Evolutionary conservation across 2,888 invertebrate species (phyloP).

Genomic region (Ommatoiulus sabulosus): DNA sequence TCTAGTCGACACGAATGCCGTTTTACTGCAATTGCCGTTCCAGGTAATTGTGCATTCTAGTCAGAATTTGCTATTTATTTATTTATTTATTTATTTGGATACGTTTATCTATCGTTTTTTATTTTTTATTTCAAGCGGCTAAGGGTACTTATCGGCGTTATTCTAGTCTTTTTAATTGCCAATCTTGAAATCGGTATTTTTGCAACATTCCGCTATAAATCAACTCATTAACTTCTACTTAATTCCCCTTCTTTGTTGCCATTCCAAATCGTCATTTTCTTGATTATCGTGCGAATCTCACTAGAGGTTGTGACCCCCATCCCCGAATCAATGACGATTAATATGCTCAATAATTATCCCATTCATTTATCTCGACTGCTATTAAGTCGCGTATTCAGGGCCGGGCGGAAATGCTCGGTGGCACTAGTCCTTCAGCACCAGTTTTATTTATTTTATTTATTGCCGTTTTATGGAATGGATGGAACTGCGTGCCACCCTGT

Average conservation of each 20-base stretch:
- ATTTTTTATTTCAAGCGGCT: background rate
- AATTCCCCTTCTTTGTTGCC: background rate
- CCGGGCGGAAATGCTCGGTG: background rate
- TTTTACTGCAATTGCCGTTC: background rate
- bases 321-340: background rate
- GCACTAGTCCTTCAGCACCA: background rate
- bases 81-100: constrained; percentile 3
- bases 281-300: background rate
- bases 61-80: constrained; percentile 1
- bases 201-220: background rate
- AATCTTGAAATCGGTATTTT: background rate
- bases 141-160: background rate
- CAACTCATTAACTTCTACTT: constrained; percentile 16
- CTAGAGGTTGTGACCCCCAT: constrained; percentile 17
- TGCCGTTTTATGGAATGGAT: background rate
- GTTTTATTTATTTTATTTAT: background rate
- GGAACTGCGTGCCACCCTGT: background rate
- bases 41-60: background rate
- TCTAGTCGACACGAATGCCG: background rate
- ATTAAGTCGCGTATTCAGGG: background rate
- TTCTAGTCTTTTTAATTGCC: background rate
- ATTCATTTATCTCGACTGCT: background rate
- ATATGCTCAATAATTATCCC: constrained; percentile 22
- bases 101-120: background rate
- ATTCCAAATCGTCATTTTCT: background rate